Conservation (phyloP, 2,888 invertebrate species). For the Callimorpha dominula region DNA sequence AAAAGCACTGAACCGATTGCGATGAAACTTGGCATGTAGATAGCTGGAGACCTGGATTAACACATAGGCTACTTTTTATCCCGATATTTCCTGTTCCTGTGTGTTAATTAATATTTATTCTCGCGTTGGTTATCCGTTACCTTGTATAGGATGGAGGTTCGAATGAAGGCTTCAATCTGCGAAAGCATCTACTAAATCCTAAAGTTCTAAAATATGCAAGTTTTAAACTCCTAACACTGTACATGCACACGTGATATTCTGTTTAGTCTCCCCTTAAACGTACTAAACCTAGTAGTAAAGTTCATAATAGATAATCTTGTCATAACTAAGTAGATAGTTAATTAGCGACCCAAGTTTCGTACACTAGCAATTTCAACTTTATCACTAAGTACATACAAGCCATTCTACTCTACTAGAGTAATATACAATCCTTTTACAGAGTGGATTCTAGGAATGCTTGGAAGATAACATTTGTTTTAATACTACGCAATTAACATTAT, state of each 20-base stretch:
- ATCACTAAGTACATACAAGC: background rate
- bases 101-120: no score
- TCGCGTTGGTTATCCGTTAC: background rate
- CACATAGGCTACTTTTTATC: no score
- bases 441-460: constrained; percentile 4
- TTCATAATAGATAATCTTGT: constrained; percentile 54
- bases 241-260: background rate
- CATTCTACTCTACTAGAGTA: background rate
- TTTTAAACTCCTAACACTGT: background rate
- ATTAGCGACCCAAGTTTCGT: constrained; percentile 47
- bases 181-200: background rate
- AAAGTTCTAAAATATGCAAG: background rate
- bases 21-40: no score
- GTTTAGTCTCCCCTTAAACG: constrained; percentile 13
- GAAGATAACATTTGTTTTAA: constrained; percentile 28
- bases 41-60: no score
- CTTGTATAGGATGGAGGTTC: background rate
- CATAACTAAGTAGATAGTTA: constrained; percentile 57
- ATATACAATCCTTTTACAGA: background rate
- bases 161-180: background rate
- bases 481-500: constrained; percentile 43
- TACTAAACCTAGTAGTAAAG: constrained; percentile 15
- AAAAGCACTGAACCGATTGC: no score
- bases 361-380: constrained; percentile 22
- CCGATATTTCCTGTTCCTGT: no score